A percentile compares a stretch with the other conserved stretches of the same genome.
Conservation (phyloP, 1,140 invertebrate genomes). For the Lordiphosa collinella region DNA sequence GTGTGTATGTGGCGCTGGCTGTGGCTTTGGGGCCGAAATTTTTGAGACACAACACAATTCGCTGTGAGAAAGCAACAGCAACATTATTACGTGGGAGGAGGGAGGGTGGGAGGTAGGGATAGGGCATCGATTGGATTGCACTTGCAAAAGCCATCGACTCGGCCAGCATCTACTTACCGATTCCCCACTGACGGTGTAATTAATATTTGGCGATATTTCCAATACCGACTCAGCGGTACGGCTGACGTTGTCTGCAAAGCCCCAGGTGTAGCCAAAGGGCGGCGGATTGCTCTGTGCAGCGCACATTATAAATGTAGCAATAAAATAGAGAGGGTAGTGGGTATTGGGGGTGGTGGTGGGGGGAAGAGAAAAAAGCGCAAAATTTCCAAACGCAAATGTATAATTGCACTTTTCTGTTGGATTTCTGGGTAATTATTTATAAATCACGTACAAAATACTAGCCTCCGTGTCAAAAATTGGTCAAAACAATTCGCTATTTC, state of each 20-base stretch:
- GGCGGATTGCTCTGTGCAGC: slow-evolving; percentile 79
- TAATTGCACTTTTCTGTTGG: slow-evolving; percentile 75
- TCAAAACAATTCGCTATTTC: slow-evolving; percentile 34
- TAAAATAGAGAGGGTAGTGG: slow-evolving; percentile 35
- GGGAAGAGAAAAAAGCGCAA: slow-evolving; percentile 76
- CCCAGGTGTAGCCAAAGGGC: slow-evolving; percentile 79
- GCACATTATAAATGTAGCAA: slow-evolving; percentile 71
- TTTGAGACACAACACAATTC: slow-evolving; percentile 64
- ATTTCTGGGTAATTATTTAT: slow-evolving; percentile 61
- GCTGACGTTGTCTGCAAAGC: slow-evolving; percentile 76
- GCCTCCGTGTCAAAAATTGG: slow-evolving; percentile 50
- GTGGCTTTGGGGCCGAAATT: slow-evolving; percentile 33
- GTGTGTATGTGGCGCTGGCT: slow-evolving; percentile 57
- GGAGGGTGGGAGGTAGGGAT: slow-evolving; percentile 17
- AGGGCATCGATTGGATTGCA: slow-evolving; percentile 51
- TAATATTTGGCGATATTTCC: slow-evolving; percentile 79
- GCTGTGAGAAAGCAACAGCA: slow-evolving; percentile 72
- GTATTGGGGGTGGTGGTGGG: slow-evolving; percentile 24
- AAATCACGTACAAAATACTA: slow-evolving; percentile 76
- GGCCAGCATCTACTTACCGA: slow-evolving; percentile 63
- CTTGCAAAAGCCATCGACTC: slow-evolving; percentile 51
- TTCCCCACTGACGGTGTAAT: slow-evolving; percentile 79
- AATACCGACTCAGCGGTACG: slow-evolving; percentile 73
- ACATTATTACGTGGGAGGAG: slow-evolving; percentile 43
- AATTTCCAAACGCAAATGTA: slow-evolving; percentile 77